These are phyloP conservation scores for Acanthoscelides obtectus DNA, from an alignment of 2,888 invertebrate species.

Conservation along the genomic window DNA sequence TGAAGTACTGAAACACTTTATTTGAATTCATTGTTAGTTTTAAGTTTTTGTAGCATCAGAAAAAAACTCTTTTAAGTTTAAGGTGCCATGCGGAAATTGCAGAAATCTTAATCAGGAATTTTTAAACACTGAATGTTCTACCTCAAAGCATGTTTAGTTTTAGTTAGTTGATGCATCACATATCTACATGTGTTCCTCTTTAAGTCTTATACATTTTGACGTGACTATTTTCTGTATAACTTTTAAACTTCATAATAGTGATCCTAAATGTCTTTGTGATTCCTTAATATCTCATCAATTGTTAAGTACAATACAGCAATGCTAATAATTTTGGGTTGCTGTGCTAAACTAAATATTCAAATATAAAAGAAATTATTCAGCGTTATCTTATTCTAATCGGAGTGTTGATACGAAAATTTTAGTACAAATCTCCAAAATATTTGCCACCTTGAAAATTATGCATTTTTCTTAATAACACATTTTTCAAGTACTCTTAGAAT, in stretches of 20 bases:
- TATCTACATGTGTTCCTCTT: too few relatives aligned
- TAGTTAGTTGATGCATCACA: too few relatives aligned
- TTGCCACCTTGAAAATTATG: neutral
- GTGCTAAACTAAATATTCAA: neutral
- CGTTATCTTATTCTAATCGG: neutral
- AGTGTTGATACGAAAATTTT: neutral
- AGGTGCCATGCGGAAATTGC: too few relatives aligned
- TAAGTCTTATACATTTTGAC: too few relatives aligned
- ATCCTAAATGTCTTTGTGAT: neutral
- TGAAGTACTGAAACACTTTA: too few relatives aligned
- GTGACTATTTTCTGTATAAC: neutral
- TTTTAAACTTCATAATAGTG: too few relatives aligned
- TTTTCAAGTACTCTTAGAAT: neutral
- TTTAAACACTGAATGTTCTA: too few relatives aligned
- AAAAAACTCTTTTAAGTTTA: too few relatives aligned
- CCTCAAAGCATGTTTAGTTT: too few relatives aligned
- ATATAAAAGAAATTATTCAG: neutral
- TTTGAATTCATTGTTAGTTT: too few relatives aligned
- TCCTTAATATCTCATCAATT: neutral
- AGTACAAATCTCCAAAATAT: neutral
- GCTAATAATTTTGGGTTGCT: neutral
- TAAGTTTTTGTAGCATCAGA: too few relatives aligned
- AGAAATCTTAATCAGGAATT: too few relatives aligned
- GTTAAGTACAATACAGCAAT: neutral
- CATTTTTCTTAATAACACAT: neutral